Evolutionary conservation across 35 echinoderm and acorn worm species (phyloP).

Genomic region (Acanthaster planci): DNA sequence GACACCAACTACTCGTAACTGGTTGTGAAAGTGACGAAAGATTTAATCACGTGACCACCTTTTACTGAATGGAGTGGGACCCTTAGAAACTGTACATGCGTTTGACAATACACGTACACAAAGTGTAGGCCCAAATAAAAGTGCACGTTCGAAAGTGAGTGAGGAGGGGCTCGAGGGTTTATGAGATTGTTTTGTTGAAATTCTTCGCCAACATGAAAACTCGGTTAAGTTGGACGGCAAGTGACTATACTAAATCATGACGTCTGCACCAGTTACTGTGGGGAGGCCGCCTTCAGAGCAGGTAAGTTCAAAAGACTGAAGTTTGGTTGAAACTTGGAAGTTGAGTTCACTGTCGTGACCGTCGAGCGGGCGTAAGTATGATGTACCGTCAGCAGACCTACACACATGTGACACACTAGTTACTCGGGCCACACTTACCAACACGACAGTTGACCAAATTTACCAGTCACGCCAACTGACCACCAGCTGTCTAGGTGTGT

Average conservation of each 20-base stretch:
- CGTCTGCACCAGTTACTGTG: not conserved
- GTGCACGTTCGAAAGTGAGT: not conserved
- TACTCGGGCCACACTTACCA: not conserved
- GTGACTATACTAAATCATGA: not conserved
- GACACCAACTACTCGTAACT: no score
- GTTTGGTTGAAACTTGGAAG: not conserved
- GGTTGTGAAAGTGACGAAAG: no score
- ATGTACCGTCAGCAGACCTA: not conserved
- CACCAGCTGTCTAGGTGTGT: not conserved
- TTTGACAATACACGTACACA: not conserved
- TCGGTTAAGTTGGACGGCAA: not conserved
- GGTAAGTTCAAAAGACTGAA: not conserved
- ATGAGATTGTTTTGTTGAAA: no score
- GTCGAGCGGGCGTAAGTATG: not conserved
- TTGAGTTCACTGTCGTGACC: not conserved
- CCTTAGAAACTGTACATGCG: conserved; percentile 23
- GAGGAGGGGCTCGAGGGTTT: not conserved
- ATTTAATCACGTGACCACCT: no score
- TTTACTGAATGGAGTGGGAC: not conserved
- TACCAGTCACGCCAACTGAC: not conserved
- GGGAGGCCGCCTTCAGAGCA: conserved; percentile 5
- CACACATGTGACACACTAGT: not conserved
- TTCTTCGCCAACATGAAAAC: not conserved
- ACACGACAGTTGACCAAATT: not conserved
- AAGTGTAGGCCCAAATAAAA: not conserved